A percentile compares a stretch with the other conserved stretches of the same genome.
Evolutionary conservation across 2,888 invertebrate genomes (phyloP).

Genomic region (Pachydiplax longipennis): DNA sequence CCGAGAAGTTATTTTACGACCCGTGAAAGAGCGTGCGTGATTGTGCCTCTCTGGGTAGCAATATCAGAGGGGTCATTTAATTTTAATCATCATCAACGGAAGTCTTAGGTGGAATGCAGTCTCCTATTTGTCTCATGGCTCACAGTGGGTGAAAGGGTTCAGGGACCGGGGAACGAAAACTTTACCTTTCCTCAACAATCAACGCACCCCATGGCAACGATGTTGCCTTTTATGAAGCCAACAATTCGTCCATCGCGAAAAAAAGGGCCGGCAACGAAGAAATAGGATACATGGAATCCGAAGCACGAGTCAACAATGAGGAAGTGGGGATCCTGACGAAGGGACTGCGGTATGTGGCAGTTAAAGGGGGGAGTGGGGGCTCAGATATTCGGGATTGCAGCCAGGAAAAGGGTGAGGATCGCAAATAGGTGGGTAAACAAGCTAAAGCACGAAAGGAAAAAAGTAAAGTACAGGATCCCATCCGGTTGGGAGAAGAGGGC

Average conservation of each 20-base stretch:
- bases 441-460: not conserved
- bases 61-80: too few species aligned
- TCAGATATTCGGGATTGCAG: not conserved
- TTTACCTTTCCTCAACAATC: not conserved
- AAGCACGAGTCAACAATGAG: constrained; percentile 4
- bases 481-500: not conserved
- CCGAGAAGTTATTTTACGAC: too few species aligned
- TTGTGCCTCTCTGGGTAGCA: too few species aligned
- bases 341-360: not conserved
- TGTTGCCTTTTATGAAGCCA: not conserved
- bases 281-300: not conserved
- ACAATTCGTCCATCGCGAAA: not conserved
- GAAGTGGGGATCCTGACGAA: constrained; percentile 1
- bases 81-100: too few species aligned
- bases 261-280: not conserved
- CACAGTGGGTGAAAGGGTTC: not conserved
- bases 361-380: not conserved
- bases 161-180: not conserved
- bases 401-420: not conserved
- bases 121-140: too few species aligned
- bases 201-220: not conserved
- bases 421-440: constrained; percentile 36
- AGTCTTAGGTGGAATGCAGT: too few species aligned
- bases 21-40: too few species aligned
- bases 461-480: not conserved